Conservation (phyloP, 2,888 invertebrate species). For the Podotricha telesiphe region DNA sequence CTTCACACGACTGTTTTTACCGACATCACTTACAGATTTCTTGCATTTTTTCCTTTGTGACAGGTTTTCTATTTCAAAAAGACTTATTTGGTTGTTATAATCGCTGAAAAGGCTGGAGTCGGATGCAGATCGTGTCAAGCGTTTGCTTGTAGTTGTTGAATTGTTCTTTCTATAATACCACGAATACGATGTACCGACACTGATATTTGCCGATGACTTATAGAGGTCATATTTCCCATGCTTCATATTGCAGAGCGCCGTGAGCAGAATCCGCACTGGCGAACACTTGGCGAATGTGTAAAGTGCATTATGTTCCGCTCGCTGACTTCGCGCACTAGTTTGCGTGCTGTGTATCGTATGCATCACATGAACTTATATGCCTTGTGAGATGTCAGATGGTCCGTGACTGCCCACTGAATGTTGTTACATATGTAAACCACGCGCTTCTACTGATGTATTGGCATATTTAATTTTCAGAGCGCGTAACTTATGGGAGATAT, state of each 20-base stretch:
- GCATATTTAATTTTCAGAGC: conserved; percentile 76
- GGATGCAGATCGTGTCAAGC: conserved; percentile 68
- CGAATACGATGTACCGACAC: conserved; percentile 78
- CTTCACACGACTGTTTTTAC: conserved; percentile 68
- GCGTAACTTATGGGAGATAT: conserved; percentile 70
- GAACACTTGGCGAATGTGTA: conserved; percentile 64
- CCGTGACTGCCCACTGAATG: conserved; percentile 61
- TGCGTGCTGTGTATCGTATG: conserved; percentile 60
- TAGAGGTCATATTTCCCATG: conserved; percentile 81
- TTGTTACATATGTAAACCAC: conserved; percentile 57
- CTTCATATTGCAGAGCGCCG: conserved; percentile 71
- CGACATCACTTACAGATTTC: conserved; percentile 72
- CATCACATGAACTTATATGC: conserved; percentile 56
- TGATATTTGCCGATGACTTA: conserved; percentile 75
- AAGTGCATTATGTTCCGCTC: conserved; percentile 71
- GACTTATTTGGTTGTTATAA: conserved; percentile 75
- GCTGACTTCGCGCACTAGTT: conserved; percentile 53
- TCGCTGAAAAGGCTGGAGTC: conserved; percentile 81
- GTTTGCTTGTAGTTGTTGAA: conserved; percentile 64
- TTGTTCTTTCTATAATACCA: conserved; percentile 79
- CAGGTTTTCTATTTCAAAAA: conserved; percentile 70
- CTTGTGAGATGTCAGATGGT: conserved; percentile 55
- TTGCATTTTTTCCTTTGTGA: conserved; percentile 66
- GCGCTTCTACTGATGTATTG: conserved; percentile 65
- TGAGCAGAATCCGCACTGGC: conserved; percentile 62